Percentiles rank a stretch among this genome's conserved stretches.
Conservation (phyloP, 1,140 invertebrate species). For the Microplitis demolitor region DNA sequence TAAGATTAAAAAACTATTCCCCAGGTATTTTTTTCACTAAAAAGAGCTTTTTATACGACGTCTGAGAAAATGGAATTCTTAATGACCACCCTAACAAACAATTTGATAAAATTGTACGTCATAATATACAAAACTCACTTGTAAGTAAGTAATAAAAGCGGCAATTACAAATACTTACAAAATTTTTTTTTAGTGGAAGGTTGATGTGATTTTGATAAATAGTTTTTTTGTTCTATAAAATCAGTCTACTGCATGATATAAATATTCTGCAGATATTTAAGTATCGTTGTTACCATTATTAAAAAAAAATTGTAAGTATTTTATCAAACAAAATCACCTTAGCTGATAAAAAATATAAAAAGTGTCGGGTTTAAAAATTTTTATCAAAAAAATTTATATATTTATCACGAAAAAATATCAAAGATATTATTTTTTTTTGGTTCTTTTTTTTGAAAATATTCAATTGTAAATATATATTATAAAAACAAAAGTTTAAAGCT, state of each 20-base stretch:
- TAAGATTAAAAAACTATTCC: too few relatives aligned
- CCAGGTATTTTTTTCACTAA: too few relatives aligned
- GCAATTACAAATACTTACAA: background rate
- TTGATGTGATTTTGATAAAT: slow-evolving; percentile 14
- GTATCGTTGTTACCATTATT: slow-evolving; percentile 23
- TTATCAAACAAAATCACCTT: slow-evolving; percentile 13
- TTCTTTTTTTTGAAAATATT: slow-evolving; percentile 7
- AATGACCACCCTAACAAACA: too few relatives aligned
- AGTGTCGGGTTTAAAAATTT: background rate
- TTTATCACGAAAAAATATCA: slow-evolving; percentile 4
- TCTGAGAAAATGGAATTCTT: too few relatives aligned
- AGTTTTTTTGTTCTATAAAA: slow-evolving; percentile 3
- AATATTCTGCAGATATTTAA: slow-evolving; percentile 20
- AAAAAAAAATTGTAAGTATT: slow-evolving; percentile 10
- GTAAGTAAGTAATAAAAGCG: background rate
- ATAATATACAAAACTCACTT: slow-evolving; percentile 5
- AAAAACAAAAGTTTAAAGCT: too few relatives aligned
- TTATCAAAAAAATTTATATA: slow-evolving; percentile 14
- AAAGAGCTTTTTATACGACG: too few relatives aligned
- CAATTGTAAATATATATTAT: background rate
- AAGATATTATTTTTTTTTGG: slow-evolving; percentile 13
- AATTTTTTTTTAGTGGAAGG: background rate
- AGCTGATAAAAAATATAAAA: slow-evolving; percentile 29
- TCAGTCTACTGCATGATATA: background rate
- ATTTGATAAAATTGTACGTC: background rate